Evolutionary conservation across 2,113 vertebrate species (phyloP).

Genomic region (Albula goreensis): DNA sequence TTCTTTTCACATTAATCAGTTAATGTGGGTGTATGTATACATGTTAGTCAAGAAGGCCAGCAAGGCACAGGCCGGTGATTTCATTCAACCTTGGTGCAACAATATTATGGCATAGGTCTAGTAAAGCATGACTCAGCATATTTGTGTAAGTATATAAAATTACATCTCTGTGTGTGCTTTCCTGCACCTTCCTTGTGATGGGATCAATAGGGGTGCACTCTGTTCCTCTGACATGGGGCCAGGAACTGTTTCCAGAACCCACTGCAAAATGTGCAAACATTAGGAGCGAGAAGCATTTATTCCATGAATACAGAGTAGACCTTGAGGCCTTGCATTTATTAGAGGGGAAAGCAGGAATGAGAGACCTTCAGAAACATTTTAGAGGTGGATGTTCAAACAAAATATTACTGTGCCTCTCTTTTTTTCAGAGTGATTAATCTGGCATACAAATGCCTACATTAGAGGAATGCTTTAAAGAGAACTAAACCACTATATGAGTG

Average conservation of each 20-base stretch:
- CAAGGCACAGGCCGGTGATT: background rate
- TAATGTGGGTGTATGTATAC: too few relatives aligned
- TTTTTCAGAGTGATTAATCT: background rate
- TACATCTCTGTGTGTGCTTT: background rate
- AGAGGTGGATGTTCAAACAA: background rate
- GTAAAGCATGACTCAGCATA: conserved; percentile 7
- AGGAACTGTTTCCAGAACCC: background rate
- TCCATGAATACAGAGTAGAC: conserved; percentile 5
- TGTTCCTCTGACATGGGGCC: background rate
- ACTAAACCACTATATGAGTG: background rate
- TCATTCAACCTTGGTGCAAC: background rate
- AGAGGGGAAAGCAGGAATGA: background rate
- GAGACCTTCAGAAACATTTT: conserved; percentile 9
- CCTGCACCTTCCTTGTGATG: background rate
- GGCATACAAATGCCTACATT: background rate
- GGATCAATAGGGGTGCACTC: conserved; percentile 14
- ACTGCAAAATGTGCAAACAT: background rate
- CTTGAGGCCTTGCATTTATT: background rate
- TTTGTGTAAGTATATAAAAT: background rate
- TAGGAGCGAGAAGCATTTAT: background rate
- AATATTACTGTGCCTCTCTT: background rate
- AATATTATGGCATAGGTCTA: background rate
- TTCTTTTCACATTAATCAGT: too few relatives aligned
- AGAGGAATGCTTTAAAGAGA: background rate
- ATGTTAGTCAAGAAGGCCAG: too few relatives aligned